phyloP scores from a whole-genome alignment of 2,888 invertebrate species.

The Uropetala carovei region DNA sequence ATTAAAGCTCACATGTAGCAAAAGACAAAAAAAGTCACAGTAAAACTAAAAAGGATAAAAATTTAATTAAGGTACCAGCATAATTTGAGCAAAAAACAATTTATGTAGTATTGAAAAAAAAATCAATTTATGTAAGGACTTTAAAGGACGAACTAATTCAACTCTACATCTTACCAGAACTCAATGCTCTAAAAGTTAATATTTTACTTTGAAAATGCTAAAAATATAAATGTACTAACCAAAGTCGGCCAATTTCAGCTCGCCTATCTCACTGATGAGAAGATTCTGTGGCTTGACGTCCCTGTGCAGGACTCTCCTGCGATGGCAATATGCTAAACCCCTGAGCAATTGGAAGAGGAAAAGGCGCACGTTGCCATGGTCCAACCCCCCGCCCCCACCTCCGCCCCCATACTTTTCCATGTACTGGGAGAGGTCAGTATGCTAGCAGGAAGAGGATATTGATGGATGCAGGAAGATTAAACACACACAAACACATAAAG shows the following conservation, averaged over 20 bases:
- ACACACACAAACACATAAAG: background rate
- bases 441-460: conserved; percentile 78
- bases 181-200: no score
- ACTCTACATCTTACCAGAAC: no score
- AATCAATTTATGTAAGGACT: no score
- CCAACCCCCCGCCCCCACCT: conserved; percentile 78
- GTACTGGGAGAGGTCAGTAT: conserved; percentile 98
- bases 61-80: no score
- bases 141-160: no score
- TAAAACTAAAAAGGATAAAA: no score
- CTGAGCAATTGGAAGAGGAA: conserved; percentile 98
- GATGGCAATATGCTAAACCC: conserved; percentile 97
- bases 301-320: conserved; percentile 94
- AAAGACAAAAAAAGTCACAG: no score
- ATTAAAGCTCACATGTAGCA: no score
- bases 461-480: conserved; percentile 3
- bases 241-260: conserved; percentile 98
- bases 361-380: conserved; percentile 94
- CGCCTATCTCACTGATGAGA: conserved; percentile 96
- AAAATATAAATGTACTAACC: conserved; percentile 72
- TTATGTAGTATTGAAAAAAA: no score
- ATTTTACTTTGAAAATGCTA: background rate
- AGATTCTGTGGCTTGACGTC: conserved; percentile 99
- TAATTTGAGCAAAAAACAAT: no score
- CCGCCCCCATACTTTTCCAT: conserved; percentile 95